Conservation (phyloP, 2,113 vertebrate species). For the Mormyrus lacerda region DNA sequence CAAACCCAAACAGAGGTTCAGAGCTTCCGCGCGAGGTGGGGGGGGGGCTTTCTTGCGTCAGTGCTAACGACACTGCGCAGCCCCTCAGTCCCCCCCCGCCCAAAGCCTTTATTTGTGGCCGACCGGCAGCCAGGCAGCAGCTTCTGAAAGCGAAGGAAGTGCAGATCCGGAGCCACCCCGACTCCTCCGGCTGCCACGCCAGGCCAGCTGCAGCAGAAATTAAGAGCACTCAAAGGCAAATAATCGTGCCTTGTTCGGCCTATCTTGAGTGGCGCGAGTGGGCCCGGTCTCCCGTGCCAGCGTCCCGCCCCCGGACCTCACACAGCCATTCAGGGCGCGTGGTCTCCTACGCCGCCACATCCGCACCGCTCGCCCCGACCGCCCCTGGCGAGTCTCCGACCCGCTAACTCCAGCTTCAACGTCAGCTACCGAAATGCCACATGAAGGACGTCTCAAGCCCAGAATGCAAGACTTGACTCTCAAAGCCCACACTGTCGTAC, state of each 20-base stretch:
- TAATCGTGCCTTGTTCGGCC: not conserved
- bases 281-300: not conserved
- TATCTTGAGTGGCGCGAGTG: not conserved
- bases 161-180: not conserved
- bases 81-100: not conserved
- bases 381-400: not conserved
- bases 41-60: not conserved
- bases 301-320: not conserved
- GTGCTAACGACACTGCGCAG: not conserved
- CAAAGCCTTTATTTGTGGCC: not conserved
- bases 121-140: not conserved
- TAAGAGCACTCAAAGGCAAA: not conserved
- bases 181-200: not conserved
- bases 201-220: slow-evolving; percentile 4
- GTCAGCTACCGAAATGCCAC: not conserved
- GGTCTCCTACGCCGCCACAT: not conserved
- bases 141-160: not conserved
- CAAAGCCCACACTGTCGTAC: not conserved
- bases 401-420: not conserved
- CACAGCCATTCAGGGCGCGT: not conserved
- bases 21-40: not conserved
- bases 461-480: not conserved
- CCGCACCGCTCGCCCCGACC: not conserved
- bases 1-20: not conserved
- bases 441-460: not conserved